A percentile compares a stretch with the other conserved stretches of the same genome.
Evolutionary conservation across 2,888 invertebrate species (phyloP).

Genomic region (Malacosoma neustria): DNA sequence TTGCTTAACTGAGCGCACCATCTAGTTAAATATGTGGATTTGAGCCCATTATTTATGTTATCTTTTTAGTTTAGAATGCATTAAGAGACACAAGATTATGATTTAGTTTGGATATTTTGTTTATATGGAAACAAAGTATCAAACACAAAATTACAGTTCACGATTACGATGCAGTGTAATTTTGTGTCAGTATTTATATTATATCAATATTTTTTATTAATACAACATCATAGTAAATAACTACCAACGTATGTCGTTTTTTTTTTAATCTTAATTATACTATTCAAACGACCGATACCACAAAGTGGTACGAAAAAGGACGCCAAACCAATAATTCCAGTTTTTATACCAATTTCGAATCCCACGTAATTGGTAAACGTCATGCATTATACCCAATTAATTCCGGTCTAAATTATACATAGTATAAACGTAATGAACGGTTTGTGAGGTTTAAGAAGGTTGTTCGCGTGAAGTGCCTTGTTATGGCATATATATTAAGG

Average conservation of each 20-base stretch:
- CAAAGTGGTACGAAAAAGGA: constrained; percentile 9
- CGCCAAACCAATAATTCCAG: constrained; percentile 27
- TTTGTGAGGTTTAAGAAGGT: constrained; percentile 28
- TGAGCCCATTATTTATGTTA: too few species aligned
- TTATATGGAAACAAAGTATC: too few species aligned
- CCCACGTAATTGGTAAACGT: constrained; percentile 40
- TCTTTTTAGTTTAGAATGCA: too few species aligned
- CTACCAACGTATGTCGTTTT: not conserved
- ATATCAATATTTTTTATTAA: too few species aligned
- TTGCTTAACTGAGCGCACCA: too few species aligned
- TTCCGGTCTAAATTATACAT: constrained; percentile 35
- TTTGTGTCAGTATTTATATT: too few species aligned
- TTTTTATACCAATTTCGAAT: constrained; percentile 26
- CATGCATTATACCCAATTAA: constrained; percentile 42
- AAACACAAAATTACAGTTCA: too few species aligned
- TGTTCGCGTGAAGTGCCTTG: constrained; percentile 31
- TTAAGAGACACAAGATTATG: too few species aligned
- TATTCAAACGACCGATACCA: not conserved
- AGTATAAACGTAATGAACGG: constrained; percentile 27
- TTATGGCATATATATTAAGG: constrained; percentile 13
- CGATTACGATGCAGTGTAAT: too few species aligned
- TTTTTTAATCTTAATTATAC: not conserved
- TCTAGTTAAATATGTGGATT: too few species aligned
- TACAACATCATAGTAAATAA: not conserved
- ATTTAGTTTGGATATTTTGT: too few species aligned